Base-by-base conservation (phyloP, 2,113 vertebrate genomes). In the Chitala chitala region DNA sequence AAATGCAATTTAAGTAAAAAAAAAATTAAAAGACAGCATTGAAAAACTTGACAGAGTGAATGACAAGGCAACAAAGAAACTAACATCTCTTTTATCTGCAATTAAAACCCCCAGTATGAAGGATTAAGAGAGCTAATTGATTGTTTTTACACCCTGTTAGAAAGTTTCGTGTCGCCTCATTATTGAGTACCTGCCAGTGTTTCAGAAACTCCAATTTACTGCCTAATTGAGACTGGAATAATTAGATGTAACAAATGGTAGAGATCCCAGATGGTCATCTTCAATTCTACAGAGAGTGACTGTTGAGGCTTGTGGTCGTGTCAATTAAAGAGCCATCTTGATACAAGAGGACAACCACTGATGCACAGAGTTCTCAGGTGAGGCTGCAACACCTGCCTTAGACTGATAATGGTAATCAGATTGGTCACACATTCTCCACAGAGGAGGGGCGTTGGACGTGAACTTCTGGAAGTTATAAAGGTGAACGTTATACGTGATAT, bases 91-190 rank as follows among this genome's bases (percentile, higher is more conserved):
- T 38, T 48, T 26, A 42, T 48, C 17, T 48, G 24, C 13, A 48
- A 5, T 29, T 50, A 48, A 24, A 50, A 29, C 24, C 50, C 26
- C 65, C 65, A 29, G 13, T 48, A 69, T n/a, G 48, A 24, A 10
- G 44, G 29, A 51, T 48, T 33, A 69, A 53, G 26, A n/a, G 48
- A 69, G 68, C 22, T 69, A 69, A 69, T 69, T 69, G 68, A 53
- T 48, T 69, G 68, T 53, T 51, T 31, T 69, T 53, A 69, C 17
- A 69, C 44, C 68, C 48, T 46, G 17, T 24, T 69, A 69, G 53
- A 68, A 69, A 69, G 68, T 69, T 69, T 42, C 31, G 68, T 33
- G 44, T 69, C 48, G 53, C 68, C 29, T 69, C 46, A 69, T 69
- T 69, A 69, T 69, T 53, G 68, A 69, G 40, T 46, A 6, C 1